phyloP scores from a whole-genome alignment of 2,888 invertebrate species.

The Branchipolynoe longqiensis region DNA sequence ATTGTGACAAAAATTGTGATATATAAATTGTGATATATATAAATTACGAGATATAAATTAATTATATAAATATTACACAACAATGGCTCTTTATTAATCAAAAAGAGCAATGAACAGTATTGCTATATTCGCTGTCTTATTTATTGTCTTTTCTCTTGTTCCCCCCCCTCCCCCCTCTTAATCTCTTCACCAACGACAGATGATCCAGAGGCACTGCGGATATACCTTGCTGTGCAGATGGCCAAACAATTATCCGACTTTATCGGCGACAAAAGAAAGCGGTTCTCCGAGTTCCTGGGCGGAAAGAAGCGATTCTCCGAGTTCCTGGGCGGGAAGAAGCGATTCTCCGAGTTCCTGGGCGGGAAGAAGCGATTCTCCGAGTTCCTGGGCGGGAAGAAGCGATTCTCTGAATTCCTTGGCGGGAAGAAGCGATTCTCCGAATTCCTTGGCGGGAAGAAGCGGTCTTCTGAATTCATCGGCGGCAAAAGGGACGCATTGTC shows the following conservation, averaged over 20 bases:
- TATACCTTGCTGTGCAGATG: conserved; percentile 52
- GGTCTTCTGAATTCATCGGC: conserved; percentile 57
- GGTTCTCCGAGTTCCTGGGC: conserved; percentile 64
- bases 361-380: conserved; percentile 65
- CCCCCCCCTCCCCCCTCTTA: no score
- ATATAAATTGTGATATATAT: no score
- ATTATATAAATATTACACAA: no score
- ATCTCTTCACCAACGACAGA: conserved; percentile 37
- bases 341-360: conserved; percentile 62
- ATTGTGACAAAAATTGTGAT: no score
- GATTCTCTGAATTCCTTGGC: conserved; percentile 59
- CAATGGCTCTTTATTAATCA: no score
- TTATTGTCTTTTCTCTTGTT: conserved; percentile 1
- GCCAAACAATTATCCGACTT: conserved; percentile 63
- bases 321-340: conserved; percentile 60
- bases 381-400: conserved; percentile 64
- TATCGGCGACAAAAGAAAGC: conserved; percentile 63
- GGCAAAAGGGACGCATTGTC: conserved; percentile 31
- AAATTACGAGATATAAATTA: no score
- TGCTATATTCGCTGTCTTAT: not conserved
- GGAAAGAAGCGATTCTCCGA: conserved; percentile 60
- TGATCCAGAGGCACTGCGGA: conserved; percentile 50
- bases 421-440: conserved; percentile 60
- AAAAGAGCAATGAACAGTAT: no score
- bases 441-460: conserved; percentile 59